phyloP scores from a whole-genome alignment of 2,888 invertebrate genomes.

The Pandemis heparana region DNA sequence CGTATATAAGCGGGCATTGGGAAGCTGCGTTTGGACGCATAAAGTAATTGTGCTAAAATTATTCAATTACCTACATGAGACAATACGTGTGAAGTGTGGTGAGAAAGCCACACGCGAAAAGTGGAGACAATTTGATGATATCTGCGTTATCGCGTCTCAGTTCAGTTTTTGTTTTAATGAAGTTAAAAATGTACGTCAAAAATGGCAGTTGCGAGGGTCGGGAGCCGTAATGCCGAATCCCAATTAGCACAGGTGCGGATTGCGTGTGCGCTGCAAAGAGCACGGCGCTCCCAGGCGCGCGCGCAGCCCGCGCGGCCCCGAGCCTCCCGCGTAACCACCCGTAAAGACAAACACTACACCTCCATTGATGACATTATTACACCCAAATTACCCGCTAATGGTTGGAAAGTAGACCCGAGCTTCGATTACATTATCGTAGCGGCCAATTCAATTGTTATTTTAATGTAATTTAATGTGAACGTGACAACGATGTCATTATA shows the following conservation, averaged over 20 bases:
- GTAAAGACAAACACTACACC: constrained; percentile 70
- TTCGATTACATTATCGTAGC: constrained; percentile 60
- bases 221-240: constrained; percentile 18
- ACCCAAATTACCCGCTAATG: constrained; percentile 61
- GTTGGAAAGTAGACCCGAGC: constrained; percentile 46
- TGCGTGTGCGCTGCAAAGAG: constrained; percentile 57
- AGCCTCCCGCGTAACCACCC: constrained; percentile 56
- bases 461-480: constrained; percentile 61
- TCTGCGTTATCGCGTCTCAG: background rate
- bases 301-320: constrained; percentile 43
- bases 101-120: constrained; percentile 2
- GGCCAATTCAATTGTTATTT: constrained; percentile 64
- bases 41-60: background rate
- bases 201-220: background rate
- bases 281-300: constrained; percentile 58
- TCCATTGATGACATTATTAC: constrained; percentile 69
- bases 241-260: constrained; percentile 40
- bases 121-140: background rate
- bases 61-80: background rate
- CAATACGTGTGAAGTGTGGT: constrained; percentile 1
- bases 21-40: background rate
- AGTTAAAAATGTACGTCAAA: background rate
- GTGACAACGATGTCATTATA: constrained; percentile 55
- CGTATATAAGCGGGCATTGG: background rate
- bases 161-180: background rate